These are phyloP conservation scores for Holothuria glaberrima DNA, from an alignment of 35 echinoderm and acorn worm genomes.

Conservation along the genomic window DNA sequence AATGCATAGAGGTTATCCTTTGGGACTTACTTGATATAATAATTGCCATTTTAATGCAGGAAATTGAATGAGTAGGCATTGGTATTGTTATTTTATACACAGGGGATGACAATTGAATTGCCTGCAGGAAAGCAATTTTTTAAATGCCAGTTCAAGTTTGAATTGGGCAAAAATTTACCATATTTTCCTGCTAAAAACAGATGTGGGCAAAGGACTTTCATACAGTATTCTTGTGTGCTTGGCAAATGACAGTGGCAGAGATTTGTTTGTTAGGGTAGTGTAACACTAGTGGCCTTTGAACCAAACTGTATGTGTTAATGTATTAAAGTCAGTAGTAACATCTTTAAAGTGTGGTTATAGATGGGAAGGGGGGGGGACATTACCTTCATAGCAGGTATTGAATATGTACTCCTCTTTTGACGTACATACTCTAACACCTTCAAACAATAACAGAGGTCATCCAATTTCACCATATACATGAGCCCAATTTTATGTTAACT, in stretches of 20 bases:
- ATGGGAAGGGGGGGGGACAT: no score
- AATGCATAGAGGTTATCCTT: conserved; percentile 3
- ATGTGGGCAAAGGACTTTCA: neutral
- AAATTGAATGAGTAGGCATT: conserved; percentile 36
- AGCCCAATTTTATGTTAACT: no score
- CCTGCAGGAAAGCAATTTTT: neutral
- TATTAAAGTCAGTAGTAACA: neutral
- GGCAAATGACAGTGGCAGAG: no score
- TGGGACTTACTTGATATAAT: conserved; percentile 11
- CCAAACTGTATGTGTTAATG: neutral
- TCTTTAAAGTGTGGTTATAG: no score
- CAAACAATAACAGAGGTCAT: no score
- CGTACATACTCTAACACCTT: no score
- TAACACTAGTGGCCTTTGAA: no score
- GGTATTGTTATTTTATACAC: conserved; percentile 42
- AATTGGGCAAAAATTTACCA: neutral
- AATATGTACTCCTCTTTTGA: no score
- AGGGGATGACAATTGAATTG: conserved; percentile 8
- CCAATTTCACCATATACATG: no score
- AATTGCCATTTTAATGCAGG: conserved; percentile 31
- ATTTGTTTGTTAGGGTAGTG: no score
- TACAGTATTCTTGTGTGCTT: neutral
- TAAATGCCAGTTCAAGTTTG: neutral
- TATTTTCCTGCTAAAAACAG: neutral
- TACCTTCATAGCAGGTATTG: no score